Evolutionary conservation across 2,888 invertebrate species (phyloP), one percentile per base, ranked within the genome.

Genomic region (Callyntrura sp.): DNA sequence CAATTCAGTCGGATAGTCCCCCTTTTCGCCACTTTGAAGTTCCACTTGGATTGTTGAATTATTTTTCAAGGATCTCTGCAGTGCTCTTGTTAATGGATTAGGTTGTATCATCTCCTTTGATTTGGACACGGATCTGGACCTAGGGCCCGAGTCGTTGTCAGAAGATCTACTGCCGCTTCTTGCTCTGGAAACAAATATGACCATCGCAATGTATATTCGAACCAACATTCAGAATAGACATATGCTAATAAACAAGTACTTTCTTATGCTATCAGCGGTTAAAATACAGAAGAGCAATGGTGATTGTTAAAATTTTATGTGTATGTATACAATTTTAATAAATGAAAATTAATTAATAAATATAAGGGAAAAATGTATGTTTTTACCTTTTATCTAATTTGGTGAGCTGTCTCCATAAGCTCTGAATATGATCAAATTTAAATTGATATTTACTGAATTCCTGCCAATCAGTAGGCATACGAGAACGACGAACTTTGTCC

Each of bases 401-500:
- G 11, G 55, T 55, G 9, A 62, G 17, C 23, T 83, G 85, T 20
- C 70, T 78, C 92, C 92, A 92, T 12, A 93, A 81, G 11, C 60
- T 82, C 2, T 88, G 88, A 60, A 93, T 90, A 68, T 93, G 90
- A 5, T 91, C 91, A 35, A 87, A 65, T 48, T 86, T 85, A 83
- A 90, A 93, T 48, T 93, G 90, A 25, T 81, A 91, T 48, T 91
- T 89, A 62, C 84, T 88, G 83, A 91, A 93, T 43, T 93, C 93
- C 43, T 89, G 55, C 93, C 93, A 93, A 79, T 93, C 92, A 9
- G 35, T 35, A 0, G 93, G 93, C 92, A 93, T 92, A 35, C 91
- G 84, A 14, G 91, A 78, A 35, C 85, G 90, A 43, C 93, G 83
- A 11, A 92, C 85, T 89, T 91, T 93, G 73, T 93, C 92, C 43